Evolutionary conservation across 2,888 invertebrate species (phyloP).

Genomic region (Ophion slaviceki): DNA sequence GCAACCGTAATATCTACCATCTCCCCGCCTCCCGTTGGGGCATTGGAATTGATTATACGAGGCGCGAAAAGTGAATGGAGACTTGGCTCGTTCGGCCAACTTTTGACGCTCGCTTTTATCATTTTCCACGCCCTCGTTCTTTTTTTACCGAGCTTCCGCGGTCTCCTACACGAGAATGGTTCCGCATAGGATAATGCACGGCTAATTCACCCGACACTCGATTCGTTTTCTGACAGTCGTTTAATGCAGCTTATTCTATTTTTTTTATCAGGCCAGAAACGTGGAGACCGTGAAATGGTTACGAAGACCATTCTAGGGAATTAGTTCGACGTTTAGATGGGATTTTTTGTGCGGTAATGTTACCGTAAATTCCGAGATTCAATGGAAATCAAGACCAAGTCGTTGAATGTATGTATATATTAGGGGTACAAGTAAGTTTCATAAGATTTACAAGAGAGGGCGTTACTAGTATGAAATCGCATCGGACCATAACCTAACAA

Average conservation of each 20-base stretch:
- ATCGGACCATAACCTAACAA: too few species aligned
- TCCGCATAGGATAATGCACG: neutral
- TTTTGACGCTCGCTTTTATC: conserved; percentile 20
- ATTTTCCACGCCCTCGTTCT: neutral
- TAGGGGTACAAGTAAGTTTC: too few species aligned
- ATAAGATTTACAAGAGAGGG: too few species aligned
- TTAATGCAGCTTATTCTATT: neutral
- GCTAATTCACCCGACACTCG: neutral
- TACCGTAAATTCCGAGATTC: too few species aligned
- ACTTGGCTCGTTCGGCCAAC: conserved; percentile 71
- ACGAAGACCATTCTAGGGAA: too few species aligned
- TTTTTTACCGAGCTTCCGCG: neutral
- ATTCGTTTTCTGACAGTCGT: neutral
- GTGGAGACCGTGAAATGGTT: too few species aligned
- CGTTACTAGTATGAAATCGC: too few species aligned
- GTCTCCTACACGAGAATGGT: neutral
- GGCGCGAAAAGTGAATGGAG: conserved; percentile 71
- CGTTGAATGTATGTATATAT: too few species aligned
- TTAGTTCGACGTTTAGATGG: too few species aligned
- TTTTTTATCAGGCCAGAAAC: too few species aligned
- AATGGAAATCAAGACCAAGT: too few species aligned
- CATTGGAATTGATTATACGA: conserved; percentile 79
- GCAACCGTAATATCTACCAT: conserved; percentile 79
- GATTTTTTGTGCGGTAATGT: too few species aligned
- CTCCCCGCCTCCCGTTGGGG: conserved; percentile 70